Evolutionary conservation across 1,140 invertebrate genomes (phyloP).

Genomic region (Tetramorium parvispinum): DNA sequence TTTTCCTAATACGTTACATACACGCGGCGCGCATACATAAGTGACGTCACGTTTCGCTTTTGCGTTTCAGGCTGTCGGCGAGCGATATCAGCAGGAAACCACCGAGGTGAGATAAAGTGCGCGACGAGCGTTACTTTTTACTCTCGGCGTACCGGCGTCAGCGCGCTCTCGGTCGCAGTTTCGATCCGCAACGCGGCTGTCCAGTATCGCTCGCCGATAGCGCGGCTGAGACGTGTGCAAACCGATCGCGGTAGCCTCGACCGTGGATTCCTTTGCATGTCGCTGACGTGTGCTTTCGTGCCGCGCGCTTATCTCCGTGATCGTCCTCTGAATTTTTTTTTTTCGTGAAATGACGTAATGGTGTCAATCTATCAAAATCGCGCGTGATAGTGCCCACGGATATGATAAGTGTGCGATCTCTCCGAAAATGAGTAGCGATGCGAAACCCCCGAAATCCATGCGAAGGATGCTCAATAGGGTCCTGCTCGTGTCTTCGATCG

Average conservation of each 20-base stretch:
- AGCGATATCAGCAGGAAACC: constrained; percentile 82
- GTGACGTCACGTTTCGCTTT: constrained; percentile 71
- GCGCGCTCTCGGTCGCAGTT: neutral
- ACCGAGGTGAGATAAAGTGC: constrained; percentile 80
- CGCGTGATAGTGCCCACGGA: neutral
- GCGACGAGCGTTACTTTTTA: constrained; percentile 59
- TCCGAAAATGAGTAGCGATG: constrained; percentile 4
- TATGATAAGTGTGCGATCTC: neutral
- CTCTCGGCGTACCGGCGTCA: constrained; percentile 44
- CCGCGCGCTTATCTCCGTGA: neutral
- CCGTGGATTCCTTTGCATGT: neutral
- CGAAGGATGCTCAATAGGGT: neutral
- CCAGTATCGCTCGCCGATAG: constrained; percentile 56
- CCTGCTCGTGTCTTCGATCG: neutral
- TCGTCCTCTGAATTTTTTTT: neutral
- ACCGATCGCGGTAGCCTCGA: neutral
- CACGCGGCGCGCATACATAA: constrained; percentile 3
- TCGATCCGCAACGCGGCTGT: constrained; percentile 20
- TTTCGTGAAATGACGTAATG: neutral
- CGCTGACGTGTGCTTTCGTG: neutral
- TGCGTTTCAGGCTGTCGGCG: constrained; percentile 72
- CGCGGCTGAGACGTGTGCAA: neutral
- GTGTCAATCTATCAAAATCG: too few species aligned
- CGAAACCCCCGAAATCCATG: neutral
- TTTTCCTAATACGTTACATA: constrained; percentile 16